phyloP scores from a whole-genome alignment of 1,140 invertebrate genomes.

The Metaphire vulgaris region DNA sequence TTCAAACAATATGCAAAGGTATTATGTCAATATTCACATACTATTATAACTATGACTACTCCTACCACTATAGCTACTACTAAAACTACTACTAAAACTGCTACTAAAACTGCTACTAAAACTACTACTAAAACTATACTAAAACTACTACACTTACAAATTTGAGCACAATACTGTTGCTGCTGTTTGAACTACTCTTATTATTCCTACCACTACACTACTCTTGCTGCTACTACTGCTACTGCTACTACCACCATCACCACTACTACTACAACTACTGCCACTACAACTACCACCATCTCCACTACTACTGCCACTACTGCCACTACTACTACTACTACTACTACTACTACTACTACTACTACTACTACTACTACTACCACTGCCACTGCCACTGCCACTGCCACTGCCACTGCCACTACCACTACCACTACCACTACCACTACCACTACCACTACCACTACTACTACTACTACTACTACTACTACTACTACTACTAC shows the following conservation, averaged over 20 bases:
- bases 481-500: slow-evolving; percentile 5
- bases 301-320: slow-evolving; percentile 1
- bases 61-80: too few species aligned
- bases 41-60: too few species aligned
- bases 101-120: too few species aligned
- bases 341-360: background rate
- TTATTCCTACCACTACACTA: background rate
- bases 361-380: background rate
- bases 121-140: too few species aligned
- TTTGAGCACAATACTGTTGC: too few species aligned
- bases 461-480: background rate
- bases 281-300: background rate
- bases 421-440: background rate
- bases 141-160: too few species aligned
- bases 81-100: too few species aligned
- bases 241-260: background rate
- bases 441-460: background rate
- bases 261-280: slow-evolving; percentile 1
- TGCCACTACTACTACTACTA: background rate
- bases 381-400: background rate
- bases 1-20: too few species aligned
- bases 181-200: too few species aligned
- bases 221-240: background rate
- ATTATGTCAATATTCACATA: too few species aligned
- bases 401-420: background rate